phyloP scores from a whole-genome alignment of 2,797 vertebrate genomes.

The Steatocranus sp. region DNA sequence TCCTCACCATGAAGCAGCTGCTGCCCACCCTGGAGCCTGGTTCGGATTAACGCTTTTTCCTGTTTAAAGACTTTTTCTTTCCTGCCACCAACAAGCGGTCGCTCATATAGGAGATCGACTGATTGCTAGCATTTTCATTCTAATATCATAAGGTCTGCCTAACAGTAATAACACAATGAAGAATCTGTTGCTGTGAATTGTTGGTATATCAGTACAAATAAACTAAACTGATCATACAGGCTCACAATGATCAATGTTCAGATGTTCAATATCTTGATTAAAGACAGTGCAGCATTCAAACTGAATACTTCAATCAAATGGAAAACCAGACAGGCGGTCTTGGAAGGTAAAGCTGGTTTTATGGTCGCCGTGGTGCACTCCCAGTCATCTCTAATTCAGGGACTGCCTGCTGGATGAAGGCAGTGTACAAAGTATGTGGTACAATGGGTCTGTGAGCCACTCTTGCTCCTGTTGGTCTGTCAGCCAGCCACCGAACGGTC shows the following conservation, averaged over 20 bases:
- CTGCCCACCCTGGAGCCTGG: background rate
- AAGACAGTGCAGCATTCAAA: background rate
- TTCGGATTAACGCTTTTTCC: background rate
- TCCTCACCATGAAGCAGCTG: background rate
- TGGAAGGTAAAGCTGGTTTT: background rate
- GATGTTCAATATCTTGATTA: background rate
- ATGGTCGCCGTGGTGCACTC: fast-evolving
- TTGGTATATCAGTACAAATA: background rate
- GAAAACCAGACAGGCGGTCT: fast-evolving
- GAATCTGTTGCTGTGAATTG: background rate
- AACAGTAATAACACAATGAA: background rate
- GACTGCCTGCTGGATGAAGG: background rate
- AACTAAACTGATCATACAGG: background rate
- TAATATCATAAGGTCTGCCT: background rate
- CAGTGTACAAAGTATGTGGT: fast-evolving
- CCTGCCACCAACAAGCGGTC: fast-evolving
- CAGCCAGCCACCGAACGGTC: background rate
- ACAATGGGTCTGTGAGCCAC: background rate
- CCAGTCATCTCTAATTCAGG: background rate
- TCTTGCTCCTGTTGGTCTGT: background rate
- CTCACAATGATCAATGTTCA: background rate
- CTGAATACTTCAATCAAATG: background rate
- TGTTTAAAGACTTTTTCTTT: background rate
- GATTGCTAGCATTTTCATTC: background rate
- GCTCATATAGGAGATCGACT: background rate